Conservation (phyloP, 2,797 vertebrate genomes). For the Trachurus trachurus region DNA sequence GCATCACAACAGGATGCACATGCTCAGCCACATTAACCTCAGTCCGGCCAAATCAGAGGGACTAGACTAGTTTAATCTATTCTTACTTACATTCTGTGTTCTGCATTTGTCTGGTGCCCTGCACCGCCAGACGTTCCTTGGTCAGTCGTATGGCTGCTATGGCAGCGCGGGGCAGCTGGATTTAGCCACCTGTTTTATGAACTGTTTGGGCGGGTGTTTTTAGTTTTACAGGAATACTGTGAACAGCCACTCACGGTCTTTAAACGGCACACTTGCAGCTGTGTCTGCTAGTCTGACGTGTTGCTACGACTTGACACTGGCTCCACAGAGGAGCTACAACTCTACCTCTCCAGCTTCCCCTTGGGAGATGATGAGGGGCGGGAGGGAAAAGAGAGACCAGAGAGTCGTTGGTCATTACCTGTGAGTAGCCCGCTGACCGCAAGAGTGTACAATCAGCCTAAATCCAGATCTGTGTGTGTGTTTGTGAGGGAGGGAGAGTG, state of each 20-base stretch:
- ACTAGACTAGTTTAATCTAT: constrained; percentile 59
- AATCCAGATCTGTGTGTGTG: constrained; percentile 57
- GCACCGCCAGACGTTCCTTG: constrained; percentile 71
- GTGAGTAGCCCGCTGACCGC: constrained; percentile 67
- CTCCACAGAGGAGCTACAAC: constrained; percentile 57
- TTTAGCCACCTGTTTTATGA: constrained; percentile 81
- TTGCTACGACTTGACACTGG: constrained; percentile 47
- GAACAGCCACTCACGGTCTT: constrained; percentile 46
- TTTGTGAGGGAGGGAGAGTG: constrained; percentile 27
- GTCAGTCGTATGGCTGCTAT: constrained; percentile 48
- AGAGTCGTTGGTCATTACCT: constrained; percentile 78
- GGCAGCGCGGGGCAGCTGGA: constrained; percentile 55
- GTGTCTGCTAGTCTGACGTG: constrained; percentile 53
- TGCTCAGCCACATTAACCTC: constrained; percentile 60
- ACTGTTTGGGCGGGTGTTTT: constrained; percentile 74
- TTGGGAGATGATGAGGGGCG: constrained; percentile 47
- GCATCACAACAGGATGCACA: constrained; percentile 38
- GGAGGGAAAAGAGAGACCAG: constrained; percentile 53
- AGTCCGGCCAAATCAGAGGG: constrained; percentile 50
- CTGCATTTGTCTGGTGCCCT: constrained; percentile 56
- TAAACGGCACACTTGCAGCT: constrained; percentile 54
- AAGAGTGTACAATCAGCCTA: constrained; percentile 66
- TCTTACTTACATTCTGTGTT: constrained; percentile 58
- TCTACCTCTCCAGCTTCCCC: constrained; percentile 63
- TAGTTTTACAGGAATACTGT: constrained; percentile 68